Percentiles rank a stretch among this genome's conserved stretches.
Evolutionary conservation across 2,113 vertebrate species (phyloP).

Genomic region (Orycteropus afer): DNA sequence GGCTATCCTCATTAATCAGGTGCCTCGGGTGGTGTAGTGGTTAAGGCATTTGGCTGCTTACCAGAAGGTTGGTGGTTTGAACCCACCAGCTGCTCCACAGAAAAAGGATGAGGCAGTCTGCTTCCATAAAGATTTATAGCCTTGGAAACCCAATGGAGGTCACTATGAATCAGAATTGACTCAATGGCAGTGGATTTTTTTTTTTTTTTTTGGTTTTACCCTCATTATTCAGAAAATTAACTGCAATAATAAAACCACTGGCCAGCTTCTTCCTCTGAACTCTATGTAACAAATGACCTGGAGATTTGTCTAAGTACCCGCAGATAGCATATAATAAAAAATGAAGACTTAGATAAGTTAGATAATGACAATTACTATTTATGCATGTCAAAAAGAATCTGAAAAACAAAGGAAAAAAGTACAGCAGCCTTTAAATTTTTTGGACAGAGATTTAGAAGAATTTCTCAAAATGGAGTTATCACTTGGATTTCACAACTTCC

Average conservation of each 20-base stretch:
- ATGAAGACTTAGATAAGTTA: not conserved
- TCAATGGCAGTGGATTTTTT: no score
- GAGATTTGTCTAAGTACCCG: not conserved
- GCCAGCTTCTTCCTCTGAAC: not conserved
- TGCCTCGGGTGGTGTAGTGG: no score
- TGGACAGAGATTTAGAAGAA: not conserved
- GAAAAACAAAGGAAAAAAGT: not conserved
- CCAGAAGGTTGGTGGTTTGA: no score
- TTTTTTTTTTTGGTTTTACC: no score
- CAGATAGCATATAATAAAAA: not conserved
- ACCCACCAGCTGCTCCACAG: no score
- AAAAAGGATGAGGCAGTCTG: no score
- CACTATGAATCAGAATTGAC: no score
- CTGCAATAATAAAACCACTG: not conserved
- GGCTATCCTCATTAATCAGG: not conserved
- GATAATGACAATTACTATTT: not conserved
- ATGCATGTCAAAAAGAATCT: not conserved
- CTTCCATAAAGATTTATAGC: no score
- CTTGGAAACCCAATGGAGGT: no score
- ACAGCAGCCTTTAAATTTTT: not conserved
- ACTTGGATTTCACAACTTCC: not conserved
- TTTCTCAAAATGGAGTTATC: not conserved
- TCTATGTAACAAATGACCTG: not conserved
- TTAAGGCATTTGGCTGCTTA: no score
- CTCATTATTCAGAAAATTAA: not conserved